Conservation (phyloP, 2,888 invertebrate species). For the Autographa gamma region DNA sequence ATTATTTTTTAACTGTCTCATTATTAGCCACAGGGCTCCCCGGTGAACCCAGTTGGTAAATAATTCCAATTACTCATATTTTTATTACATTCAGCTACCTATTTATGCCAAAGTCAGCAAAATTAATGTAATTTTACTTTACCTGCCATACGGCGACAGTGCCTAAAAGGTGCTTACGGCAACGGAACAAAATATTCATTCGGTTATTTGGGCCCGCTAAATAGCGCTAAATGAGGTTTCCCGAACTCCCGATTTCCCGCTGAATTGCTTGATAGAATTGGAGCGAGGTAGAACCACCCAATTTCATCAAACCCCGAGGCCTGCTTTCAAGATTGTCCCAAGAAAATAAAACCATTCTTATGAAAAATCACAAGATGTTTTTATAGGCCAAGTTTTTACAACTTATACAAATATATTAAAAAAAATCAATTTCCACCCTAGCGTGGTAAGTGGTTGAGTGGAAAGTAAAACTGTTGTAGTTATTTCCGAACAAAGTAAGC, state of each 20-base stretch:
- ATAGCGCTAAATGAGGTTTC: constrained; percentile 52
- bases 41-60: too few relatives aligned
- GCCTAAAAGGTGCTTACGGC: constrained; percentile 17
- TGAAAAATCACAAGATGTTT: constrained; percentile 34
- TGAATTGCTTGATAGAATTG: constrained; percentile 43
- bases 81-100: too few relatives aligned
- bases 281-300: constrained; percentile 35
- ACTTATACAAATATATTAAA: background rate
- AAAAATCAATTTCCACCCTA: background rate
- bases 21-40: too few relatives aligned
- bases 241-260: constrained; percentile 37
- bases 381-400: constrained; percentile 6
- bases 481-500: constrained; percentile 45
- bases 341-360: constrained; percentile 16
- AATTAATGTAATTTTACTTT: too few relatives aligned
- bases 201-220: constrained; percentile 49
- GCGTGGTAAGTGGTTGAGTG: constrained; percentile 15
- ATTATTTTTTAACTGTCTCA: too few relatives aligned
- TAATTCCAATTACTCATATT: too few relatives aligned
- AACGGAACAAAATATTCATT: constrained; percentile 27
- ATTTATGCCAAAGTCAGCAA: too few relatives aligned
- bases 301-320: constrained; percentile 45
- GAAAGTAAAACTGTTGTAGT: constrained; percentile 42
- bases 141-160: too few relatives aligned
- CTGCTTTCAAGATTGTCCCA: constrained; percentile 33